Percentiles rank a stretch among this genome's conserved stretches.
phyloP scores from a whole-genome alignment of 2,888 invertebrate species.

The Macaria liturata region DNA sequence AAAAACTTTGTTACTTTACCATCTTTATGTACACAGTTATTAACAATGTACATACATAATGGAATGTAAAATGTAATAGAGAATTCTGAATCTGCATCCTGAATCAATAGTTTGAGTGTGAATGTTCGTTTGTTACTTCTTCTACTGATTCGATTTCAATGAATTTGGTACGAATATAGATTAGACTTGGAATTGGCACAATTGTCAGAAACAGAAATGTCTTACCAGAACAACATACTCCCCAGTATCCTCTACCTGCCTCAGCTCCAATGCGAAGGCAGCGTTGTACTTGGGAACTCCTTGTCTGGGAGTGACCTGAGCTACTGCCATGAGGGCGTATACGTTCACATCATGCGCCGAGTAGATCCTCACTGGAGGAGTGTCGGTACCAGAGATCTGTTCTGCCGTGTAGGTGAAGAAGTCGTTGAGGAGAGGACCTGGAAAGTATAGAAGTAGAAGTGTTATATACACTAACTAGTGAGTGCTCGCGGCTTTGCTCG shows the following conservation, averaged over 20 bases:
- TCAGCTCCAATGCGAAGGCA: constrained; percentile 44
- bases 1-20: too few species aligned
- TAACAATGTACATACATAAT: too few species aligned
- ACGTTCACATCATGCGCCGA: constrained; percentile 48
- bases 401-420: constrained; percentile 35
- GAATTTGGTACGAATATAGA: too few species aligned
- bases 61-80: too few species aligned
- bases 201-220: too few species aligned
- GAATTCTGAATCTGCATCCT: too few species aligned
- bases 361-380: constrained; percentile 39
- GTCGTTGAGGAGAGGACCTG: constrained; percentile 45
- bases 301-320: constrained; percentile 33
- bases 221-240: constrained; percentile 51
- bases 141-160: too few species aligned
- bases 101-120: too few species aligned
- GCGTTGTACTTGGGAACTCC: constrained; percentile 40
- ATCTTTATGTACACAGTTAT: too few species aligned
- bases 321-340: constrained; percentile 34
- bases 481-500: too few species aligned
- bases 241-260: constrained; percentile 36
- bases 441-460: not conserved
- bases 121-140: too few species aligned
- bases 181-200: too few species aligned
- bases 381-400: constrained; percentile 33
- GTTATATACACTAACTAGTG: not conserved